These are phyloP conservation scores for Platyrinchus mystaceus DNA, from an alignment of 2,797 vertebrate species.

Conservation along the genomic window DNA sequence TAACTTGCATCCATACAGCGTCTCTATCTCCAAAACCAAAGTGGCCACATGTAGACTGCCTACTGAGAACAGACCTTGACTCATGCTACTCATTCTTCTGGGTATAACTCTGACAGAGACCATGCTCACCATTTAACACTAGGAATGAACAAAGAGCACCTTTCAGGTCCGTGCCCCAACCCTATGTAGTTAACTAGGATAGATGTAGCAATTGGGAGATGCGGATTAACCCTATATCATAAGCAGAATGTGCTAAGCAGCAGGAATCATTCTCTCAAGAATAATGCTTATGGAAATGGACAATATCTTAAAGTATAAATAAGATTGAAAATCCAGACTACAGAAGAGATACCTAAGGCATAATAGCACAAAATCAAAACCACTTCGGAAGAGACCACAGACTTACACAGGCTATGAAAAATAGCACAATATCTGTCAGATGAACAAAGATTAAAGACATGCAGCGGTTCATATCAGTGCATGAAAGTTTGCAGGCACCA, in stretches of 20 bases:
- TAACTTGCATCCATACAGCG: neutral
- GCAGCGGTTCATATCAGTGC: neutral
- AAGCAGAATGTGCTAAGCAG: neutral
- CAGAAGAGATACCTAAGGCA: neutral
- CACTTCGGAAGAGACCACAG: neutral
- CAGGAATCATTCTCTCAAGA: neutral
- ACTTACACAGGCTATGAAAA: neutral
- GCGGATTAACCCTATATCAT: neutral
- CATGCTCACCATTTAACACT: neutral
- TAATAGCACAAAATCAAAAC: slow-evolving; percentile 42
- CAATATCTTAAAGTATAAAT: slow-evolving; percentile 1
- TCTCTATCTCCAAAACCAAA: neutral
- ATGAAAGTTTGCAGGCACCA: slow-evolving; percentile 14
- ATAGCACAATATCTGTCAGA: neutral
- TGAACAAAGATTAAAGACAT: slow-evolving; percentile 11
- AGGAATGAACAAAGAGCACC: neutral
- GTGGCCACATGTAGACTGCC: neutral
- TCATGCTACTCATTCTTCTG: neutral
- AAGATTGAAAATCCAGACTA: neutral
- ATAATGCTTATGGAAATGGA: neutral
- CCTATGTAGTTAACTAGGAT: neutral
- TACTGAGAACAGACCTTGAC: neutral
- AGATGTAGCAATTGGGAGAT: neutral
- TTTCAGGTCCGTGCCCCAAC: neutral
- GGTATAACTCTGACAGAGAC: neutral